Evolutionary conservation across 2,797 vertebrate genomes (phyloP).

Genomic region (Petrocephalus sullivani): DNA sequence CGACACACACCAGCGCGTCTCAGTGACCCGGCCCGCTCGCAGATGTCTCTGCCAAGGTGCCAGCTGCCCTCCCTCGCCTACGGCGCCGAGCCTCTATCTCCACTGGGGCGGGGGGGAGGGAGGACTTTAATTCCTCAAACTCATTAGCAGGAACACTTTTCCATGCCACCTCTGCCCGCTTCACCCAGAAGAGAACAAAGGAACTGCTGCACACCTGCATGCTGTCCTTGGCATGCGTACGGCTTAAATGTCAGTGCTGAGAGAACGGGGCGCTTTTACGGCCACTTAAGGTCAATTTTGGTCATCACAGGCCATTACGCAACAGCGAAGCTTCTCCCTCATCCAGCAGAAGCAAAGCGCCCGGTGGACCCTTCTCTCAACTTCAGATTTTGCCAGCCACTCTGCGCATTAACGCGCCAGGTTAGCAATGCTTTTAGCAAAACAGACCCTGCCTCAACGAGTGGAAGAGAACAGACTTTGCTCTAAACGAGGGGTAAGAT

Average conservation of each 20-base stretch:
- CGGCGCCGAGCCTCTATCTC: neutral
- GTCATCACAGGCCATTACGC: neutral
- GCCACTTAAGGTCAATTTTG: neutral
- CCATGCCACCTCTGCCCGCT: neutral
- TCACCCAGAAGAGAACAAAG: neutral
- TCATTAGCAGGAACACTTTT: neutral
- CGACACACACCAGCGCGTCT: neutral
- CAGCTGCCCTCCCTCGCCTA: neutral
- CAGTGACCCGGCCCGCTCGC: neutral
- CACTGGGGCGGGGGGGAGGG: neutral
- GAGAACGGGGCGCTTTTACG: neutral
- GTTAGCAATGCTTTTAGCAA: neutral
- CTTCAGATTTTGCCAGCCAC: neutral
- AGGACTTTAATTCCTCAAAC: neutral
- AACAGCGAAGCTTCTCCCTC: no score
- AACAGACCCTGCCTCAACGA: neutral
- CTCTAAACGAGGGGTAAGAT: neutral
- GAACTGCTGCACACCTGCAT: neutral
- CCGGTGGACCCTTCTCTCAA: neutral
- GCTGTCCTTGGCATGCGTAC: neutral
- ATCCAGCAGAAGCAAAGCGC: neutral
- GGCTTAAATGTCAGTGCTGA: neutral
- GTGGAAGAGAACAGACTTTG: neutral
- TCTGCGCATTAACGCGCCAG: neutral
- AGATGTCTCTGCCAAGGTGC: constrained; percentile 1